Conservation (phyloP, 2,888 invertebrate species). For the Plebejus anna region DNA sequence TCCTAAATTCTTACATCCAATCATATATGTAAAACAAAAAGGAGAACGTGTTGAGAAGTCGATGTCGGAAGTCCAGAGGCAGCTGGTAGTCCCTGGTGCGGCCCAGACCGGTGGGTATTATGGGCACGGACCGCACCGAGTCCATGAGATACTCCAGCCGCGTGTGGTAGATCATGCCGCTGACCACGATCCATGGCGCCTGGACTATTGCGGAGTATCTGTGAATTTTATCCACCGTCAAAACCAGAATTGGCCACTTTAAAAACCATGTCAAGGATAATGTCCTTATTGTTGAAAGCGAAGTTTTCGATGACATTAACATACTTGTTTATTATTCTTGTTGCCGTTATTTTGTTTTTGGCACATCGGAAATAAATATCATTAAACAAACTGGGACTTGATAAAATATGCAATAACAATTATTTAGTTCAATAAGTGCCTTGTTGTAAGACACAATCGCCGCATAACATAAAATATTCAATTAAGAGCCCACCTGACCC, state of each 20-base stretch:
- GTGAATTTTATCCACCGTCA: constrained; percentile 20
- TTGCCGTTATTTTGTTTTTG: constrained; percentile 28
- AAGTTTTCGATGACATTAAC: not conserved
- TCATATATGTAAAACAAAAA: constrained; percentile 29
- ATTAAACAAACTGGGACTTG: not conserved
- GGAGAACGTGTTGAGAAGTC: constrained; percentile 44
- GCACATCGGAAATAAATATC: not conserved
- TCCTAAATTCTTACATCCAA: constrained; percentile 9
- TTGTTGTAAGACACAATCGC: too few relatives aligned
- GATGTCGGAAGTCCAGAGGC: constrained; percentile 52
- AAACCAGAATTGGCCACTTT: not conserved
- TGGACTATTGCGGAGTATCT: constrained; percentile 55
- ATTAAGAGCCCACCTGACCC: too few relatives aligned
- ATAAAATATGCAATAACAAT: not conserved
- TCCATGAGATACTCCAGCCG: constrained; percentile 51
- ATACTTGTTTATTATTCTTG: not conserved
- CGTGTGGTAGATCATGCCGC: constrained; percentile 45
- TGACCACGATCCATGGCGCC: constrained; percentile 56
- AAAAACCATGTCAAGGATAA: constrained; percentile 2
- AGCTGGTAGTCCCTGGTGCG: constrained; percentile 43
- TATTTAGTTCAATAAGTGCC: not conserved
- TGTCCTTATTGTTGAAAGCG: not conserved
- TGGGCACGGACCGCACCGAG: constrained; percentile 47
- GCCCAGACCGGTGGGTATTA: constrained; percentile 42
- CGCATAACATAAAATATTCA: too few relatives aligned